phyloP scores from a whole-genome alignment of 2,888 invertebrate genomes.

The Acrocera orbiculus region DNA sequence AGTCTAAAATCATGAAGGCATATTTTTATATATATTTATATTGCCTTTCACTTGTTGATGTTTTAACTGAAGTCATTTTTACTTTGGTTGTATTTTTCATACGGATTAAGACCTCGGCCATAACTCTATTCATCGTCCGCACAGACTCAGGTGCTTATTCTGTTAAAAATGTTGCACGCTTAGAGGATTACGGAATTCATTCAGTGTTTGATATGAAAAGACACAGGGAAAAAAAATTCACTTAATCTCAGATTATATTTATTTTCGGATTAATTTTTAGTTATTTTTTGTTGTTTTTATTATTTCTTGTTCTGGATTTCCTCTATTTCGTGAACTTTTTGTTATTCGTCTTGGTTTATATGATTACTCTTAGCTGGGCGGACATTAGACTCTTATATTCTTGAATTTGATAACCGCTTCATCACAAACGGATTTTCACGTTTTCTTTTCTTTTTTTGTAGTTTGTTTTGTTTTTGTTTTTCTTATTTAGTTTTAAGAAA shows the following conservation, averaged over 20 bases:
- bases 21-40: no score
- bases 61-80: conserved; percentile 1
- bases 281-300: conserved; percentile 1
- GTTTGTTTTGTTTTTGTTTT: background rate
- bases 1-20: no score
- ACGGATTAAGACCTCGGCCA: conserved; percentile 11
- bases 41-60: no score
- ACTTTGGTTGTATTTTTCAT: conserved; percentile 9
- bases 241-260: conserved; percentile 17
- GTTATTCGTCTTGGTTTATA: background rate
- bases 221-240: conserved; percentile 6
- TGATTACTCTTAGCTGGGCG: no score
- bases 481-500: background rate
- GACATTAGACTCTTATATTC: no score
- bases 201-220: conserved; percentile 1
- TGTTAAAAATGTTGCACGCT: conserved; percentile 9
- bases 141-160: background rate
- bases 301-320: background rate
- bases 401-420: no score
- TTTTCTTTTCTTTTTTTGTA: background rate
- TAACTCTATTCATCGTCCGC: conserved; percentile 4
- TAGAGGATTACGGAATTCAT: conserved; percentile 5
- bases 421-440: no score
- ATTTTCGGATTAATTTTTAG: conserved; percentile 15
- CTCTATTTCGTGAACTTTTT: background rate